Conservation (phyloP, 2,888 invertebrate species). For the Micoletzkya japonica region DNA sequence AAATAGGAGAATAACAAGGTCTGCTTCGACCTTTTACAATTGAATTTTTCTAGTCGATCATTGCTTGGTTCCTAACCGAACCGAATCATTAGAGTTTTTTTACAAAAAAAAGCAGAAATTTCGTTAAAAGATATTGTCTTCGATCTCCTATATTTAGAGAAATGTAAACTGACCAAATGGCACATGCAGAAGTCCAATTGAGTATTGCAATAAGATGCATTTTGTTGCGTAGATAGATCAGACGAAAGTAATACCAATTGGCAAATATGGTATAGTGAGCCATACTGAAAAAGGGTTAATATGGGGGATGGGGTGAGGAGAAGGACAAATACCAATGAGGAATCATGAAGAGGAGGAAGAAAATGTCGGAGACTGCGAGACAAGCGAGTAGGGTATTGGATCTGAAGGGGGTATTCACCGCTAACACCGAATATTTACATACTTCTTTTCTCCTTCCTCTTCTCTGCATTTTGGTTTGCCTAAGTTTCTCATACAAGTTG, state of each 20-base stretch:
- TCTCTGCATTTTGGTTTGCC: slow-evolving; percentile 1
- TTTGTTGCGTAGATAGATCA: slow-evolving; percentile 52
- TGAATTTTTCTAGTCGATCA: too few species aligned
- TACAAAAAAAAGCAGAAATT: too few species aligned
- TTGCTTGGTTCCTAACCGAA: too few species aligned
- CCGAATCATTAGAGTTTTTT: too few species aligned
- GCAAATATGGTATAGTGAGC: slow-evolving; percentile 56
- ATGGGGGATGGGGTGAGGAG: neutral
- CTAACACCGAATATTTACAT: neutral
- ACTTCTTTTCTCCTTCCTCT: slow-evolving; percentile 5
- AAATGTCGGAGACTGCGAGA: slow-evolving; percentile 58
- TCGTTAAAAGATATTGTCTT: too few species aligned
- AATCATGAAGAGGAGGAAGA: slow-evolving; percentile 56
- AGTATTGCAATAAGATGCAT: slow-evolving; percentile 55
- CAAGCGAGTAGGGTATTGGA: slow-evolving; percentile 57
- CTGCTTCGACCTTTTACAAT: too few species aligned
- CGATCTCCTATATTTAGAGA: too few species aligned
- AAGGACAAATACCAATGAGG: slow-evolving; percentile 44
- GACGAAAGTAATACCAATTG: slow-evolving; percentile 51
- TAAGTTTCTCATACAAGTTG: too few species aligned
- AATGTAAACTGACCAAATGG: slow-evolving; percentile 56
- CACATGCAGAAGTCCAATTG: slow-evolving; percentile 59
- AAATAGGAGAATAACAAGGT: too few species aligned
- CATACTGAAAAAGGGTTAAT: slow-evolving; percentile 33
- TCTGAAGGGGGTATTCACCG: slow-evolving; percentile 33